phyloP scores from a whole-genome alignment of 2,113 vertebrate species.

The Micromys minutus region DNA sequence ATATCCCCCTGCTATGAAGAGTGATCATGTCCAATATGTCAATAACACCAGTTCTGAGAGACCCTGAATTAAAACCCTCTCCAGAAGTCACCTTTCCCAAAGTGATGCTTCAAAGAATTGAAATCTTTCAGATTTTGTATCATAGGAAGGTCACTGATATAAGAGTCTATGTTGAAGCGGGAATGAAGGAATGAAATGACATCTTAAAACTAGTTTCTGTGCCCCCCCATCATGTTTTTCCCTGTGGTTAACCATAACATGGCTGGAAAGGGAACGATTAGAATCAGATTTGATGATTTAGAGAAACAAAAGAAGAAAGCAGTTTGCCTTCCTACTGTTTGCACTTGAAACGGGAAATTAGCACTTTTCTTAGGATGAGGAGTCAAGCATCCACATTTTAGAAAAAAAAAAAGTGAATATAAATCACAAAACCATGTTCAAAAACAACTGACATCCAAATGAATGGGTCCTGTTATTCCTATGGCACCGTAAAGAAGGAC shows the following conservation, averaged over 20 bases:
- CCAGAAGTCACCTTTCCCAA: not conserved
- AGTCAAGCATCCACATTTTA: not conserved
- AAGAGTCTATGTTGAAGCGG: rapidly evolving
- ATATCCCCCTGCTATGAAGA: rapidly evolving
- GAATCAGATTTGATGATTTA: not conserved
- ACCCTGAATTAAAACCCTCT: not conserved
- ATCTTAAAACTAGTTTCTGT: too few species aligned
- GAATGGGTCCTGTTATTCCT: not conserved
- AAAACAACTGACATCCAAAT: not conserved
- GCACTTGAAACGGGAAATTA: not conserved
- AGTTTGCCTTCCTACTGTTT: not conserved
- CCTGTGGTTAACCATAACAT: not conserved
- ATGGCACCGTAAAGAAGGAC: not conserved
- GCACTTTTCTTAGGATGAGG: not conserved
- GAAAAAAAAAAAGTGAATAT: rapidly evolving
- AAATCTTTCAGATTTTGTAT: not conserved
- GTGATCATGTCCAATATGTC: not conserved
- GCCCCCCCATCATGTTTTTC: not conserved
- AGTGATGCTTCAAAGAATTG: rapidly evolving
- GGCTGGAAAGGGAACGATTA: not conserved
- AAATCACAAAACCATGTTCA: not conserved
- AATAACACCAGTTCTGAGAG: not conserved
- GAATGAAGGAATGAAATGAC: not conserved
- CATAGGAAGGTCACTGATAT: not conserved
- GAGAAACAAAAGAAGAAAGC: not conserved